Conservation (phyloP, 2,113 vertebrate genomes). For the Prunella himalayana region DNA sequence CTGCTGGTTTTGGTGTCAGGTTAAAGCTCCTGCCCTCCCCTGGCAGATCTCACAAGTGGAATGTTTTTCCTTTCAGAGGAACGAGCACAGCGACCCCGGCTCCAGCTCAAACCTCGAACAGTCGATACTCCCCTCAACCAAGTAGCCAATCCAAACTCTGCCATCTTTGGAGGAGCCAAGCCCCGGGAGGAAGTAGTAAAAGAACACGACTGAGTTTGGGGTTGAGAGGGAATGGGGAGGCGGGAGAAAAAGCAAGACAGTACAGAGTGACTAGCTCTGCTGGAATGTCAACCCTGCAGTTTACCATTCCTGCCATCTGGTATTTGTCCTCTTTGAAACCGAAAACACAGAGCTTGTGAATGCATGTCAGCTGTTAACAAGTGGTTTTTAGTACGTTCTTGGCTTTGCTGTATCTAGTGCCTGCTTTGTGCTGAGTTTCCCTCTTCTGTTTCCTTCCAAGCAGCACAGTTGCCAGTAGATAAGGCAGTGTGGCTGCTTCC, state of each 20-base stretch:
- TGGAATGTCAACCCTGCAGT: constrained; percentile 72
- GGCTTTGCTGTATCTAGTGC: constrained; percentile 87
- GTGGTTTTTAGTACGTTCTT: constrained; percentile 86
- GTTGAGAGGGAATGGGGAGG: constrained; percentile 65
- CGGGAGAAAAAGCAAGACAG: constrained; percentile 60
- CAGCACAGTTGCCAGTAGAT: constrained; percentile 40
- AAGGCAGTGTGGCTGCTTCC: constrained; percentile 27
- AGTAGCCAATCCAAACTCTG: constrained; percentile 98
- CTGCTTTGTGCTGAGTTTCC: constrained; percentile 77
- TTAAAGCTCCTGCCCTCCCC: not conserved
- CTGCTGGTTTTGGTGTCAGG: not conserved
- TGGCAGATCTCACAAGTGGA: not conserved
- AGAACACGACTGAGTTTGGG: constrained; percentile 82
- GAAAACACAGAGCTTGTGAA: constrained; percentile 86
- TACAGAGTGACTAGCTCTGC: constrained; percentile 65
- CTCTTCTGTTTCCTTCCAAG: constrained; percentile 41
- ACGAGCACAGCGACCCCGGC: constrained; percentile 90
- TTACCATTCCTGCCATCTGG: constrained; percentile 80
- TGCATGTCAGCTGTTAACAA: constrained; percentile 91
- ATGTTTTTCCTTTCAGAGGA: constrained; percentile 82
- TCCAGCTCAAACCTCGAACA: constrained; percentile 97
- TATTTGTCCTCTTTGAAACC: constrained; percentile 74
- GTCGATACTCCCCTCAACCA: constrained; percentile 94
- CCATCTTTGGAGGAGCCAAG: constrained; percentile 97
- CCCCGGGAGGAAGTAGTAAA: constrained; percentile 94